Conservation (phyloP, 2,888 invertebrate species). For the Heliconius sara region DNA sequence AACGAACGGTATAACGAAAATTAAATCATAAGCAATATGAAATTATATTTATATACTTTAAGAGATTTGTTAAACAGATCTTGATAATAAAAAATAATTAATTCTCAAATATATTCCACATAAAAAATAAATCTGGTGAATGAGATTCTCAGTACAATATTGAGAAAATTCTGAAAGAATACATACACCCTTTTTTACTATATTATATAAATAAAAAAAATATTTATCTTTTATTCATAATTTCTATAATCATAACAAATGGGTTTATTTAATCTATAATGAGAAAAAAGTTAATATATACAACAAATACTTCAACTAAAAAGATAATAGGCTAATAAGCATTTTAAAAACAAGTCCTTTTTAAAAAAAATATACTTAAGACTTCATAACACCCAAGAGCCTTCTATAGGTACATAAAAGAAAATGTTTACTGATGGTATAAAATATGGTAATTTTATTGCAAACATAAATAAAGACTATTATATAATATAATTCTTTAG, state of each 20-base stretch:
- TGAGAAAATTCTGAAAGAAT: neutral
- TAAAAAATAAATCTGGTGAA: neutral
- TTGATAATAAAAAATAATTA: neutral
- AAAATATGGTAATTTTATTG: neutral
- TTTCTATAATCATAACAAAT: neutral
- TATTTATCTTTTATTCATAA: no score
- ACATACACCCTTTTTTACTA: no score
- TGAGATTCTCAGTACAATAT: neutral
- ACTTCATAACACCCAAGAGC: neutral
- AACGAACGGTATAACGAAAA: no score
- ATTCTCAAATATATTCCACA: neutral
- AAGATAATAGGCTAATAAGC: neutral
- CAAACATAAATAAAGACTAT: neutral
- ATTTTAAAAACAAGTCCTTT: neutral
- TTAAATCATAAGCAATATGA: neutral
- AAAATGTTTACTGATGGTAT: neutral
- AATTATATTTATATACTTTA: neutral
- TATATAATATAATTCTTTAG: neutral
- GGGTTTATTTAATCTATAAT: neutral
- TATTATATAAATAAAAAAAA: no score
- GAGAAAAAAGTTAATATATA: neutral
- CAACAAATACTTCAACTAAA: conserved; percentile 1
- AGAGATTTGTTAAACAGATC: neutral
- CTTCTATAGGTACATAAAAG: neutral
- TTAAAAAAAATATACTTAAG: neutral